phyloP scores from a whole-genome alignment of 1,140 invertebrate genomes.

The Oedothorax gibbosus region DNA sequence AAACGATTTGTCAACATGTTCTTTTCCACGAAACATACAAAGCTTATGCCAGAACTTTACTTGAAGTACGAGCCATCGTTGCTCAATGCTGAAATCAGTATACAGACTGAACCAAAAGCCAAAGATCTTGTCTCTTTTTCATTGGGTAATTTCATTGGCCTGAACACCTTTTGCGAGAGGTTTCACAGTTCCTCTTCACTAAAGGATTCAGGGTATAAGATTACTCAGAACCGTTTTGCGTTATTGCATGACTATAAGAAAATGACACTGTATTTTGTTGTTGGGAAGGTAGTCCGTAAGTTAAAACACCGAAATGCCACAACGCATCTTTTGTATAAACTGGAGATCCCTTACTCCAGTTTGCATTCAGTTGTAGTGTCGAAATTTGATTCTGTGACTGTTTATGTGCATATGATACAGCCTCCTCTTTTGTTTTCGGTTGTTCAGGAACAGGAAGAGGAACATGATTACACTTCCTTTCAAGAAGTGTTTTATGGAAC shows the following conservation, averaged over 20 bases:
- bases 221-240: constrained; percentile 31
- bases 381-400: constrained; percentile 3
- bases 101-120: background rate
- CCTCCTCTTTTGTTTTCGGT: constrained; percentile 41
- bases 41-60: background rate
- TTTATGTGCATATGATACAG: constrained; percentile 19
- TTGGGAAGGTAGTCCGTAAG: constrained; percentile 14
- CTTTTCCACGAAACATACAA: background rate
- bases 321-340: constrained; percentile 26
- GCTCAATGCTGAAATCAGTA: background rate
- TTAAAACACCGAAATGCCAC: constrained; percentile 22
- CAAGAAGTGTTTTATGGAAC: background rate
- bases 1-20: constrained; percentile 29
- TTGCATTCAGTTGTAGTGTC: constrained; percentile 20
- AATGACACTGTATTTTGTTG: constrained; percentile 46
- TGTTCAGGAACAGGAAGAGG: constrained; percentile 1
- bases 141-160: constrained; percentile 39
- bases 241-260: constrained; percentile 46
- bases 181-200: constrained; percentile 20
- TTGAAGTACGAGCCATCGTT: constrained; percentile 1
- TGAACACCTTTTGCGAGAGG: constrained; percentile 43
- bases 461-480: constrained; percentile 20
- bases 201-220: constrained; percentile 19
- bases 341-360: constrained; percentile 34
- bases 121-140: constrained; percentile 26